phyloP scores from a whole-genome alignment of 2,888 invertebrate species.

The Digitonthophagus gazella region DNA sequence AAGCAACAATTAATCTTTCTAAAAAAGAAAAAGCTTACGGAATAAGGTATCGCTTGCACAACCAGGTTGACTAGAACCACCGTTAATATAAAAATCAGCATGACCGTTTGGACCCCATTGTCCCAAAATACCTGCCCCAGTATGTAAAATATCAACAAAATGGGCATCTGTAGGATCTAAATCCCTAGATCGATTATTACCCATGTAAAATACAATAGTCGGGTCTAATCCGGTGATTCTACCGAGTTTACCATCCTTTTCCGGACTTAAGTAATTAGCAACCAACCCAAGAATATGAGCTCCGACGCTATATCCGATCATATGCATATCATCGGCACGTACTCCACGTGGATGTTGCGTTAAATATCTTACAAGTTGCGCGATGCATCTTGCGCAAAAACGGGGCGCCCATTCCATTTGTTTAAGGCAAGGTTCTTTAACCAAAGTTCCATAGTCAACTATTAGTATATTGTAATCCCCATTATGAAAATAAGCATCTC shows the following conservation, averaged over 20 bases:
- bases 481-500: conserved; percentile 76
- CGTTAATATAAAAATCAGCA: conserved; percentile 86
- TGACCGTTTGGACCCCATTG: conserved; percentile 89
- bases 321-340: conserved; percentile 71
- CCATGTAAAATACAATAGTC: conserved; percentile 83
- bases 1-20: no score
- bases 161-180: conserved; percentile 77
- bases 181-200: conserved; percentile 75
- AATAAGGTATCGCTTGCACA: conserved; percentile 80
- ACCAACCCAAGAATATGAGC: conserved; percentile 83
- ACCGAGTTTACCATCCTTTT: conserved; percentile 73
- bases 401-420: conserved; percentile 53
- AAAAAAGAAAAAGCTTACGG: conserved; percentile 58
- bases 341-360: conserved; percentile 75
- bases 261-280: conserved; percentile 75
- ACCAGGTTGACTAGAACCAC: conserved; percentile 84
- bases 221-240: conserved; percentile 84
- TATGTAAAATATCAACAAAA: conserved; percentile 81
- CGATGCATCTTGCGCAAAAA: conserved; percentile 66
- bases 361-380: conserved; percentile 76
- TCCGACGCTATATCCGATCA: conserved; percentile 84
- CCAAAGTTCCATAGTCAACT: conserved; percentile 79
- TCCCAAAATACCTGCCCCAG: conserved; percentile 83
- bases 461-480: conserved; percentile 85
- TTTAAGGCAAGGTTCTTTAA: conserved; percentile 79